Conservation (phyloP, 2,888 invertebrate species). For the Lasioglossum malachurum region DNA sequence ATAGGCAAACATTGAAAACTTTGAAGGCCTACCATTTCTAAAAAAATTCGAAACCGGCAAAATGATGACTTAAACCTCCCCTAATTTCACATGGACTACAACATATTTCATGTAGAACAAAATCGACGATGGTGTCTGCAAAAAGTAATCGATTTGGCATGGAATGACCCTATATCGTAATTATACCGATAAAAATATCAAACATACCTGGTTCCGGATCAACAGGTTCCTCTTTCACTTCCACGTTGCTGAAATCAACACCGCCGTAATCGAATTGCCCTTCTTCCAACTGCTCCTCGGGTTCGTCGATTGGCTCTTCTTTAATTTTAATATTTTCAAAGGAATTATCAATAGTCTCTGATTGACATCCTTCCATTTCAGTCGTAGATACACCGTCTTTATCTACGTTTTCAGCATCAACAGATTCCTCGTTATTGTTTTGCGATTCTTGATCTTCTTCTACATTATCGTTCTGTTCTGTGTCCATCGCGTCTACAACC, state of each 20-base stretch:
- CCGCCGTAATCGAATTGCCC: slow-evolving; percentile 59
- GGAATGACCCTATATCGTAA: too few species aligned
- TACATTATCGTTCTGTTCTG: slow-evolving; percentile 75
- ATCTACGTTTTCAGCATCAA: slow-evolving; percentile 84
- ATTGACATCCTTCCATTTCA: slow-evolving; percentile 64
- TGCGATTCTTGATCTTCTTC: slow-evolving; percentile 54
- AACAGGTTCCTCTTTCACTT: slow-evolving; percentile 79
- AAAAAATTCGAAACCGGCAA: too few species aligned
- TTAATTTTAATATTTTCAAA: slow-evolving; percentile 88
- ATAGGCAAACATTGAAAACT: too few species aligned
- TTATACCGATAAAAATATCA: neutral
- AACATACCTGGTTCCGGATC: slow-evolving; percentile 79
- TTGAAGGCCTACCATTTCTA: too few species aligned
- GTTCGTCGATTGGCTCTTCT: slow-evolving; percentile 88
- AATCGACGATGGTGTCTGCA: too few species aligned
- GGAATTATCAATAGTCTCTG: slow-evolving; percentile 87
- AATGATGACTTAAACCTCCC: too few species aligned
- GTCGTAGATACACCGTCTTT: slow-evolving; percentile 82
- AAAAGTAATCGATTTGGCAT: too few species aligned
- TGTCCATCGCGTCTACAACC: slow-evolving; percentile 78
- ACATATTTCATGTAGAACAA: too few species aligned
- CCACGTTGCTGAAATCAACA: slow-evolving; percentile 68
- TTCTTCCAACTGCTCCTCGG: slow-evolving; percentile 68
- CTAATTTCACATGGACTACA: too few species aligned
- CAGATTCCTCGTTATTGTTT: slow-evolving; percentile 81